Percentiles rank a stretch among this genome's conserved stretches.
These are phyloP conservation scores for Haemorhous mexicanus DNA, from an alignment of 2,113 vertebrate species.

Conservation along the genomic window DNA sequence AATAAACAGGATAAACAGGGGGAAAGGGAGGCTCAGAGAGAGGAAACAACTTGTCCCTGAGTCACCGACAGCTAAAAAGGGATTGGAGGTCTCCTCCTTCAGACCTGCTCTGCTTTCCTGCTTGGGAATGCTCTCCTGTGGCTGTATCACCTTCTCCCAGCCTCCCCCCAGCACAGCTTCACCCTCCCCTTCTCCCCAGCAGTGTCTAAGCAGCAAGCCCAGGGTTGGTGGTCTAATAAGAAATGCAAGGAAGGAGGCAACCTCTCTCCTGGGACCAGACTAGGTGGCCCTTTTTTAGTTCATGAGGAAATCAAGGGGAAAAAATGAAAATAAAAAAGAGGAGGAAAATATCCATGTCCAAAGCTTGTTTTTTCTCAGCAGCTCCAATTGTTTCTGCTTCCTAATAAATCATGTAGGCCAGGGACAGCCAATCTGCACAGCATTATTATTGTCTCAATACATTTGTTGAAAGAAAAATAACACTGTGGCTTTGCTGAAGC, in stretches of 20 bases:
- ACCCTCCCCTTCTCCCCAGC: background rate
- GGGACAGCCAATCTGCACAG: slow-evolving; percentile 43
- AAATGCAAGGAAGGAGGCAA: slow-evolving; percentile 28
- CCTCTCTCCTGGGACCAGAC: slow-evolving; percentile 29
- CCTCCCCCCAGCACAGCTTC: background rate
- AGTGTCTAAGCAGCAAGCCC: background rate
- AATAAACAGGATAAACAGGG: background rate
- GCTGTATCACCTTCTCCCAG: background rate
- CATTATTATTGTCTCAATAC: slow-evolving; percentile 64
- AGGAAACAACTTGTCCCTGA: background rate
- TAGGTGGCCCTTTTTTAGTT: slow-evolving; percentile 46
- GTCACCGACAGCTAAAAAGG: background rate
- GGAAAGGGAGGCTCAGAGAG: background rate
- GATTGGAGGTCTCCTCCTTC: slow-evolving; percentile 5
- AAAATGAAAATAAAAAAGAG: background rate
- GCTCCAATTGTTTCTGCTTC: slow-evolving; percentile 61
- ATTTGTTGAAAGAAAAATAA: slow-evolving; percentile 68
- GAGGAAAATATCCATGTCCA: background rate
- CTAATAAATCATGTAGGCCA: slow-evolving; percentile 59
- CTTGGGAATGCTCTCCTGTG: background rate
- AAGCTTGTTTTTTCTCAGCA: background rate
- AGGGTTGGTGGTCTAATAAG: slow-evolving; percentile 36
- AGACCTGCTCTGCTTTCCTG: background rate
- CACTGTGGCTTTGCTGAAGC: slow-evolving; percentile 45
- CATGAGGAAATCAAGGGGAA: background rate